These are phyloP conservation scores for Saguinus midas DNA, from an alignment of 2,113 vertebrate genomes.

Conservation along the genomic window DNA sequence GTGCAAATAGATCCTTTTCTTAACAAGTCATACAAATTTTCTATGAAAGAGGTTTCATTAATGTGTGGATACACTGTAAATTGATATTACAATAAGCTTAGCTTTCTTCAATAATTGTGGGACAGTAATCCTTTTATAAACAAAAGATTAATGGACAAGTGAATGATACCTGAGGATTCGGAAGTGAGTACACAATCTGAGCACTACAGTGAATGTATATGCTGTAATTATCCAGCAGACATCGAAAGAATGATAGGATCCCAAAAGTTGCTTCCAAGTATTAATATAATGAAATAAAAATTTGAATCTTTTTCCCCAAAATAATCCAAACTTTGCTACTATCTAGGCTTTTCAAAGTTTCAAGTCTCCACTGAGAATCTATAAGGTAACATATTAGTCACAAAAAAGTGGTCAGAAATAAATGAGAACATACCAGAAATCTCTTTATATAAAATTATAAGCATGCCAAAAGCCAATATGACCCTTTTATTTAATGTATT, in stretches of 20 bases:
- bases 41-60: background rate
- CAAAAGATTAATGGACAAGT: slow-evolving; percentile 17
- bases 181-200: background rate
- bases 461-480: background rate
- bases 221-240: background rate
- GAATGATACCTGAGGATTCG: background rate
- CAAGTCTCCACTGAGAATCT: slow-evolving; percentile 1
- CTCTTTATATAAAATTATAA: background rate
- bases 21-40: background rate
- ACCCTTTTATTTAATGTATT: background rate
- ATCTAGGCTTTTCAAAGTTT: background rate
- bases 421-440: background rate
- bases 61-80: background rate
- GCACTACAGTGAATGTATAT: background rate
- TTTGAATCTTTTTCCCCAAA: background rate
- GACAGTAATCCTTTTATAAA: background rate
- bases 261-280: background rate
- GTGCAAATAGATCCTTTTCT: background rate
- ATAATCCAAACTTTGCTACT: background rate
- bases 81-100: background rate
- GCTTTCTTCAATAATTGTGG: background rate
- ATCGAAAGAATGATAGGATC: background rate
- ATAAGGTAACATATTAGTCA: background rate
- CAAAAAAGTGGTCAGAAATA: background rate
- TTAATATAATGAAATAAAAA: background rate